Evolutionary conservation across 2,888 invertebrate genomes (phyloP).

Genomic region (Mythimna impura): DNA sequence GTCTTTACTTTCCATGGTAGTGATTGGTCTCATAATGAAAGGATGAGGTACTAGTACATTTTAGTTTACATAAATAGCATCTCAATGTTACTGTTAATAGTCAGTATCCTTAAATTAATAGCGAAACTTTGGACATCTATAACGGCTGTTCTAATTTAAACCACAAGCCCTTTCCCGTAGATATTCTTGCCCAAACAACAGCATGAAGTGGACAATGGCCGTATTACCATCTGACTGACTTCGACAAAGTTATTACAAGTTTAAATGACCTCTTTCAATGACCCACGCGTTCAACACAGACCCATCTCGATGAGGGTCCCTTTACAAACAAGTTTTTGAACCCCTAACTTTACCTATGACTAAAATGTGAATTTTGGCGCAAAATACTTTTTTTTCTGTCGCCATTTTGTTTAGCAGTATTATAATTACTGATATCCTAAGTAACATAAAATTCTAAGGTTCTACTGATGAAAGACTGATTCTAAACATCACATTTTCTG

Average conservation of each 20-base stretch:
- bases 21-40: neutral
- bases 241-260: conserved; percentile 50
- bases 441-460: too few relatives aligned
- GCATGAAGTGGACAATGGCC: conserved; percentile 32
- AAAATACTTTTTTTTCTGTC: conserved; percentile 7
- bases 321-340: conserved; percentile 46
- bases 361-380: conserved; percentile 25
- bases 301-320: conserved; percentile 31
- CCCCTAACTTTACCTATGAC: conserved; percentile 49
- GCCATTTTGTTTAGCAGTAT: neutral
- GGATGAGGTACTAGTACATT: neutral
- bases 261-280: conserved; percentile 52
- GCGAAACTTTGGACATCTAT: neutral
- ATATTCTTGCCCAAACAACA: conserved; percentile 30
- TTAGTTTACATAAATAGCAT: neutral
- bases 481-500: neutral
- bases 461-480: too few relatives aligned
- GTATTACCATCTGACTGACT: conserved; percentile 34
- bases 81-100: neutral
- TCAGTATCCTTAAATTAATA: neutral
- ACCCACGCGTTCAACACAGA: conserved; percentile 31
- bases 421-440: neutral
- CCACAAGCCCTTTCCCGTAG: neutral
- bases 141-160: neutral
- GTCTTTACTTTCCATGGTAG: too few relatives aligned